Evolutionary conservation across 1,140 invertebrate genomes (phyloP).

Genomic region (Tetramorium parvispinum): DNA sequence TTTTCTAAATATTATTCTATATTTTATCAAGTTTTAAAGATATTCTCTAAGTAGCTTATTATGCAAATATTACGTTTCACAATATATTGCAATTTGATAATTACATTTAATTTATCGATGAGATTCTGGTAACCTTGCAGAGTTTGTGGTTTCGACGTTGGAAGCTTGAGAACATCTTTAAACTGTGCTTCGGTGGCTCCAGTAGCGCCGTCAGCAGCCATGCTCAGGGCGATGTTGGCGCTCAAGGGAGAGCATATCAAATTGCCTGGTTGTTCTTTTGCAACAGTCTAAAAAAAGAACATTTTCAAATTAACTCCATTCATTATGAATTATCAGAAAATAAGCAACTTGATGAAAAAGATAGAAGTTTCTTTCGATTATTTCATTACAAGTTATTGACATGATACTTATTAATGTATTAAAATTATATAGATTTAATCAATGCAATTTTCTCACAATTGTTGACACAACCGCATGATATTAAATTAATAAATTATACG

Average conservation of each 20-base stretch:
- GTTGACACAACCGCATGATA: not conserved
- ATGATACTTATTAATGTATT: not conserved
- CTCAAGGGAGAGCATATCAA: slow-evolving; percentile 79
- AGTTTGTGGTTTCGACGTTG: slow-evolving; percentile 61
- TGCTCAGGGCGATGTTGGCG: slow-evolving; percentile 75
- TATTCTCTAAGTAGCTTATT: not conserved
- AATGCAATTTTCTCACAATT: not conserved
- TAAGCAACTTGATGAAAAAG: not conserved
- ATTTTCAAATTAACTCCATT: not conserved
- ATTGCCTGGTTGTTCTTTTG: slow-evolving; percentile 65
- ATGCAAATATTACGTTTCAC: not conserved
- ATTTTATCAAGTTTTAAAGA: not conserved
- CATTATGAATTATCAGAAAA: not conserved
- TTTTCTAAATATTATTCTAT: too few relatives aligned
- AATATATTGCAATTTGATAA: not conserved
- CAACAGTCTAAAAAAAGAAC: slow-evolving; percentile 64
- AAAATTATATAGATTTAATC: not conserved
- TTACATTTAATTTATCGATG: slow-evolving; percentile 77
- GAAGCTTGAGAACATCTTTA: slow-evolving; percentile 72
- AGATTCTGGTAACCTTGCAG: slow-evolving; percentile 71
- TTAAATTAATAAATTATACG: not conserved
- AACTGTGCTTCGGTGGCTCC: slow-evolving; percentile 76
- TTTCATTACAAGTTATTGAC: not conserved
- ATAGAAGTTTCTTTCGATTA: not conserved
- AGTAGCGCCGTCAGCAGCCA: slow-evolving; percentile 78